Conservation (phyloP, 2,888 invertebrate genomes). For the Sturmia bella region DNA sequence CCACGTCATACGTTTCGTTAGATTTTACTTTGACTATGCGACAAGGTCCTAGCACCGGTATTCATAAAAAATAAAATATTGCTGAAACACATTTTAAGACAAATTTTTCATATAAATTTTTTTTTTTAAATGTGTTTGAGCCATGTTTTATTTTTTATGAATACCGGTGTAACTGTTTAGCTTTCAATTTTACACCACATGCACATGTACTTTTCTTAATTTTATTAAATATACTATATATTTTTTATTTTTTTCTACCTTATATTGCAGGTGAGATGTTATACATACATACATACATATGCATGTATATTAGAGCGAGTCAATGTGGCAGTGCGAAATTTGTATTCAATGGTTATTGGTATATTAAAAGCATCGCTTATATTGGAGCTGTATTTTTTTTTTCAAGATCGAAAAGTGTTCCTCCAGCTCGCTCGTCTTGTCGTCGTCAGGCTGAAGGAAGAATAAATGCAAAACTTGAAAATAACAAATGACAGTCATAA, state of each 20-base stretch:
- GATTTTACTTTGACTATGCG: too few species aligned
- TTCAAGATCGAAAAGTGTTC: conserved; percentile 74
- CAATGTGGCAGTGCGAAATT: conserved; percentile 76
- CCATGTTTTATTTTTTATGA: too few species aligned
- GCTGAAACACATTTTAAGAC: too few species aligned
- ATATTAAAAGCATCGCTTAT: conserved; percentile 75
- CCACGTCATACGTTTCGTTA: too few species aligned
- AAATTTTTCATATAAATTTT: too few species aligned
- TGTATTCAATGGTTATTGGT: conserved; percentile 75
- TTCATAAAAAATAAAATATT: too few species aligned
- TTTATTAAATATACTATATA: neutral
- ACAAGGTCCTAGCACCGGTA: too few species aligned
- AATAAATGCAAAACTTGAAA: conserved; percentile 61
- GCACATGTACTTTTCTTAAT: too few species aligned
- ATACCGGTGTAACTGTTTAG: too few species aligned
- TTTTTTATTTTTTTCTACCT: conserved; percentile 12
- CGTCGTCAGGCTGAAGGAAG: conserved; percentile 72
- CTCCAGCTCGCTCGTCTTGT: conserved; percentile 74
- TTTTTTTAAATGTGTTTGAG: too few species aligned
- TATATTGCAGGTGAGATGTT: conserved; percentile 34
- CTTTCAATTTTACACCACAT: too few species aligned
- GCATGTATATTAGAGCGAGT: conserved; percentile 73
- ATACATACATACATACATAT: too few species aligned
- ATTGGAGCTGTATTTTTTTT: conserved; percentile 76
- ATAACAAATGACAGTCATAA: conserved; percentile 73